These are phyloP conservation scores for Fukomys damarensis DNA, from an alignment of 2,113 vertebrate species.

Conservation along the genomic window DNA sequence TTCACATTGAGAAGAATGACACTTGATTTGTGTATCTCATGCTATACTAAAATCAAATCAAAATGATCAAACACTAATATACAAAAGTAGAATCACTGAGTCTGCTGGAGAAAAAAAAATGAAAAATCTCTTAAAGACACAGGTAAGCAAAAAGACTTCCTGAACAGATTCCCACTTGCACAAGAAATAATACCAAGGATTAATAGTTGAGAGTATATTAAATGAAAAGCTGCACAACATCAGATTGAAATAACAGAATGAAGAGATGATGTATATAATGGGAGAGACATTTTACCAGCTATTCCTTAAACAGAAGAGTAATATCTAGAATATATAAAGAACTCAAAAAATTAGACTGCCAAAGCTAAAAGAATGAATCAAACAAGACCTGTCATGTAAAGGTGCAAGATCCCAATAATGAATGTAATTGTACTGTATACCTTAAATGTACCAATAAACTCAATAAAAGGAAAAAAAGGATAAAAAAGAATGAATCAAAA, in stretches of 20 bases:
- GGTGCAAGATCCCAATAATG: too few relatives aligned
- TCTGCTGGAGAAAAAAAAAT: not conserved
- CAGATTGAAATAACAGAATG: not conserved
- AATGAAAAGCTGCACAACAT: not conserved
- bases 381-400: too few relatives aligned
- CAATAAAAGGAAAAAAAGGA: too few relatives aligned
- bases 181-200: not conserved
- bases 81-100: not conserved
- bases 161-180: not conserved
- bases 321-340: not conserved
- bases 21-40: not conserved
- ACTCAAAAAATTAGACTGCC: not conserved
- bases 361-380: not conserved
- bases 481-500: not conserved
- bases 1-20: not conserved
- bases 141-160: not conserved
- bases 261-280: not conserved
- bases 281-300: not conserved
- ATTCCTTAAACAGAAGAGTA: not conserved
- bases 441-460: too few relatives aligned
- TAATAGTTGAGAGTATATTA: not conserved
- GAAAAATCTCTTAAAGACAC: not conserved
- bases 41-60: not conserved
- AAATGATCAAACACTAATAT: not conserved
- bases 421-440: too few relatives aligned